A percentile compares a stretch with the other conserved stretches of the same genome.
Conservation (phyloP, 2,888 invertebrate species). For the Daptonema setosum region DNA sequence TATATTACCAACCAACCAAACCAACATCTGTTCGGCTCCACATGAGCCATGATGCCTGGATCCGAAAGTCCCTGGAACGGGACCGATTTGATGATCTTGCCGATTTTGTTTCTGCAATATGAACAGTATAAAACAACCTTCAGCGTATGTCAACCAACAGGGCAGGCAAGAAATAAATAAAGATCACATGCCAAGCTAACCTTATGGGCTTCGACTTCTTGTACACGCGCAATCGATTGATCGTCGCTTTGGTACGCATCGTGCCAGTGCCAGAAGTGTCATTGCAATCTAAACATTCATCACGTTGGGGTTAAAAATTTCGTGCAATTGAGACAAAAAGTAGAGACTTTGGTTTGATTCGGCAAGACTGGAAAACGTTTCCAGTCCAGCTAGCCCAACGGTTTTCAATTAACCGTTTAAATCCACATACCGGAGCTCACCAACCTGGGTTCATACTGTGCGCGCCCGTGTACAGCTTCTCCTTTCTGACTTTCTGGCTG, state of each 20-base stretch:
- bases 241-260: slow-evolving; percentile 71
- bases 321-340: too few species aligned
- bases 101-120: slow-evolving; percentile 41
- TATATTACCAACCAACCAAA: not conserved
- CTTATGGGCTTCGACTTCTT: slow-evolving; percentile 85
- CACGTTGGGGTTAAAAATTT: too few species aligned
- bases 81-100: slow-evolving; percentile 77
- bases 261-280: slow-evolving; percentile 66
- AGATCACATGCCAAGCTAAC: slow-evolving; percentile 15
- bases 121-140: too few species aligned
- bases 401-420: too few species aligned
- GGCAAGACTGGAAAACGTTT: too few species aligned
- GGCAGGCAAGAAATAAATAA: too few species aligned
- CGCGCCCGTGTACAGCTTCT: slow-evolving; percentile 49
- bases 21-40: slow-evolving; percentile 97
- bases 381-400: too few species aligned
- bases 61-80: slow-evolving; percentile 75
- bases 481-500: slow-evolving; percentile 35
- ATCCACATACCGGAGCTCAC: too few species aligned
- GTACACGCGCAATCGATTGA: slow-evolving; percentile 92
- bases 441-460: slow-evolving; percentile 83
- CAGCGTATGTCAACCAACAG: too few species aligned
- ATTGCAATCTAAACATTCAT: slow-evolving; percentile 33
- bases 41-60: slow-evolving; percentile 70
- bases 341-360: too few species aligned